Percentiles rank a stretch among this genome's conserved stretches.
Evolutionary conservation across 2,113 vertebrate species (phyloP).

Genomic region (Bolborhynchus lineola): DNA sequence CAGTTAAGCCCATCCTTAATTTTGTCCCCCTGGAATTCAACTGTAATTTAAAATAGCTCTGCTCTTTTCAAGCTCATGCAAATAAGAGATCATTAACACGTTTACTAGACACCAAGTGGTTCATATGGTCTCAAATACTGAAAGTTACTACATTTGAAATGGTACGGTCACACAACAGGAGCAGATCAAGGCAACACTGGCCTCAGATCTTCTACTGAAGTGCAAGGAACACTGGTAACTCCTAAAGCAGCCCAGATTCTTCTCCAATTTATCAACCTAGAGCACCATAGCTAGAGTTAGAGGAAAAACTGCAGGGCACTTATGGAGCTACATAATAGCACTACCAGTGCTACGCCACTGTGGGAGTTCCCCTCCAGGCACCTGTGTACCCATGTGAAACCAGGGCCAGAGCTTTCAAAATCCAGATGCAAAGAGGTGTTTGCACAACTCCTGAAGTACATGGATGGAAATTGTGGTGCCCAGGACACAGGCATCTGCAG

Average conservation of each 20-base stretch:
- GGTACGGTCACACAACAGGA: neutral
- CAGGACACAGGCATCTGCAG: neutral
- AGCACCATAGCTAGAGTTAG: neutral
- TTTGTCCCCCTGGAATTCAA: neutral
- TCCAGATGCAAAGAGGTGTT: neutral
- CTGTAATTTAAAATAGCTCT: neutral
- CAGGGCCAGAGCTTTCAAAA: neutral
- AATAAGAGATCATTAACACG: neutral
- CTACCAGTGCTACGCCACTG: neutral
- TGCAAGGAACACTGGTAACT: neutral
- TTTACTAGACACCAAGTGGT: neutral
- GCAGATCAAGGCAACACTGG: neutral
- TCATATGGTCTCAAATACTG: neutral
- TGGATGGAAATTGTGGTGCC: neutral
- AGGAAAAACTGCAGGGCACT: neutral
- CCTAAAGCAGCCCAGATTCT: neutral
- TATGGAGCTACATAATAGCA: neutral
- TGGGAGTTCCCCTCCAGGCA: neutral
- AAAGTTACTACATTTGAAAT: neutral
- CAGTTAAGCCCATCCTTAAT: neutral
- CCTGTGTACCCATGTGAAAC: rapidly evolving
- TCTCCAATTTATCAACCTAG: neutral
- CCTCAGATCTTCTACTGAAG: rapidly evolving
- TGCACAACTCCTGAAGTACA: rapidly evolving
- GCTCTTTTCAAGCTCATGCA: neutral